Conservation (phyloP, 2,113 vertebrate genomes). For the Atlantisia rogersi region DNA sequence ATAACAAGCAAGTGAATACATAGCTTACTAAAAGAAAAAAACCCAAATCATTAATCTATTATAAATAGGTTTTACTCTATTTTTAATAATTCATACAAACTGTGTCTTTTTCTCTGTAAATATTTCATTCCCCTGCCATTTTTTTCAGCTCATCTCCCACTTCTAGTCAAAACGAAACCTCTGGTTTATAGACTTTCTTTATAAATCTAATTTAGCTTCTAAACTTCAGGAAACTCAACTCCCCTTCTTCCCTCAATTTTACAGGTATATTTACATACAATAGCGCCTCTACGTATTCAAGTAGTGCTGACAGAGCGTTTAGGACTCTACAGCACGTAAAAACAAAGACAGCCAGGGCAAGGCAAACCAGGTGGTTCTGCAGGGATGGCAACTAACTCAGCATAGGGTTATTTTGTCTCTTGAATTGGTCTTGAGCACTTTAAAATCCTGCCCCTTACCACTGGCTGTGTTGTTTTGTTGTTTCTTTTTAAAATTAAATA, state of each 20-base stretch:
- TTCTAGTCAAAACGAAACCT: not conserved
- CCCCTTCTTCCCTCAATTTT: not conserved
- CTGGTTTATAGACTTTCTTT: not conserved
- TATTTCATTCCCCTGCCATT: not conserved
- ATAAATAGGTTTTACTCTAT: not conserved
- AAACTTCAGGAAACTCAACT: not conserved
- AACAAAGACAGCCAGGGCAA: rapidly evolving
- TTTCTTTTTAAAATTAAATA: not conserved
- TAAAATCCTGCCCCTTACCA: not conserved
- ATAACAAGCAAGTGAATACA: not conserved
- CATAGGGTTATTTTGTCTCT: not conserved
- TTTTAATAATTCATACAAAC: not conserved
- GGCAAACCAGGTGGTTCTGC: not conserved
- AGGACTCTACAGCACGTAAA: not conserved
- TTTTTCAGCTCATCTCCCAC: not conserved
- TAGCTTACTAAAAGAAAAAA: not conserved
- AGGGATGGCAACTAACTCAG: rapidly evolving
- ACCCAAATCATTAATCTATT: not conserved
- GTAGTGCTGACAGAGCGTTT: rapidly evolving
- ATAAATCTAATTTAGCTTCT: not conserved
- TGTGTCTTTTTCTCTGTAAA: not conserved
- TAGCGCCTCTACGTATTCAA: not conserved
- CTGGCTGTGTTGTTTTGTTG: not conserved
- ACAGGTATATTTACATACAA: not conserved
- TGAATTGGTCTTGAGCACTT: not conserved